Percentiles rank a stretch among this genome's conserved stretches.
Conservation (phyloP, 2,888 invertebrate species). For the Campaea margaritaria region DNA sequence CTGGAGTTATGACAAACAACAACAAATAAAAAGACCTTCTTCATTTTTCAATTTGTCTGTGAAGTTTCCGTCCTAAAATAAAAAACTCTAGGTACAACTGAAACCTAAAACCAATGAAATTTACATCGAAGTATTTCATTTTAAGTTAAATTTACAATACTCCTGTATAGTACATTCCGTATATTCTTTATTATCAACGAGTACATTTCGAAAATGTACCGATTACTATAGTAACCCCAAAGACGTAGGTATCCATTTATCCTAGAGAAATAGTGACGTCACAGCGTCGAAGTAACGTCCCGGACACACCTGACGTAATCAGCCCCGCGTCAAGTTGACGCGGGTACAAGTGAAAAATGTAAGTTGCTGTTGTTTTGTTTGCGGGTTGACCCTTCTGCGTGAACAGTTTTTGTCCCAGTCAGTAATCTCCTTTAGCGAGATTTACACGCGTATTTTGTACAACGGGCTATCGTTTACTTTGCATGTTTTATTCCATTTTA, state of each 20-base stretch:
- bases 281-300: constrained; percentile 34
- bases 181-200: too few relatives aligned
- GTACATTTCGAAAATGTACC: too few relatives aligned
- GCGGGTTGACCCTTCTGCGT: constrained; percentile 33
- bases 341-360: constrained; percentile 49
- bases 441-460: constrained; percentile 12
- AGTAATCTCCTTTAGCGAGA: constrained; percentile 15
- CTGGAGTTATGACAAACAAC: too few relatives aligned
- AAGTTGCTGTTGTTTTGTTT: constrained; percentile 36
- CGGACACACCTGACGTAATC: constrained; percentile 53
- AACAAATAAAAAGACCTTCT: too few relatives aligned
- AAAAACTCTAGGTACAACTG: too few relatives aligned
- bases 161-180: too few relatives aligned
- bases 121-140: too few relatives aligned
- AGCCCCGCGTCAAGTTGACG: constrained; percentile 57
- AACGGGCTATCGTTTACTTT: neutral
- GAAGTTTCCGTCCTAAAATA: too few relatives aligned
- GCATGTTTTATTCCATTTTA: too few relatives aligned
- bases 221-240: constrained; percentile 11
- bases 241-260: constrained; percentile 23
- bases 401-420: constrained; percentile 38
- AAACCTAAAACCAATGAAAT: too few relatives aligned
- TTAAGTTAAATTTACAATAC: too few relatives aligned
- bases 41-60: too few relatives aligned
- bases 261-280: constrained; percentile 30